A percentile compares a stretch with the other conserved stretches of the same genome.
phyloP scores from a whole-genome alignment of 92 coral and sea anemone species.

The Galaxea fascicularis region DNA sequence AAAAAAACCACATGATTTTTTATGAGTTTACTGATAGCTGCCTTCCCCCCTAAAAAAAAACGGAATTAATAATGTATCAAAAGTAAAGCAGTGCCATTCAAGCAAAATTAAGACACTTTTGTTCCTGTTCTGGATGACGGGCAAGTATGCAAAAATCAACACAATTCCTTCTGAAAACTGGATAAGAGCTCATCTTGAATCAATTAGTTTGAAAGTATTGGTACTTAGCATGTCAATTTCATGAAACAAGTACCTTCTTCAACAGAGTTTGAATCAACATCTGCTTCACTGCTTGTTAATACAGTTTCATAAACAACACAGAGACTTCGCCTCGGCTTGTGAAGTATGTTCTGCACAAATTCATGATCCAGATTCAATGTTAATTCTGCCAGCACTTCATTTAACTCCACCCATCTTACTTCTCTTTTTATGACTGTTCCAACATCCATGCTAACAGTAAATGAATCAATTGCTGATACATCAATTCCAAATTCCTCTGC shows the following conservation, averaged over 20 bases:
- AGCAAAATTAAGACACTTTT: no score
- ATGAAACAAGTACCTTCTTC: constrained; percentile 63
- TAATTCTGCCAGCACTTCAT: constrained; percentile 59
- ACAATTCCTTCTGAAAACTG: no score
- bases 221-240: no score
- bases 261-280: constrained; percentile 63
- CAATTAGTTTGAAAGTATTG: no score
- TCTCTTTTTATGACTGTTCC: constrained; percentile 81
- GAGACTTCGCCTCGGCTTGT: constrained; percentile 72
- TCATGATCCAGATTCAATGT: constrained; percentile 79
- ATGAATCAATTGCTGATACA: constrained; percentile 73
- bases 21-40: no score
- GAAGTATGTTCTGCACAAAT: constrained; percentile 71
- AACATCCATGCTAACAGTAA: constrained; percentile 85
- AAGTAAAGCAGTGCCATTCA: no score
- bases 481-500: constrained; percentile 93
- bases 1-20: no score
- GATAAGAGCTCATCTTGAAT: no score
- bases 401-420: constrained; percentile 80
- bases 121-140: no score
- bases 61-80: no score
- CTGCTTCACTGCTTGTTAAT: constrained; percentile 63
- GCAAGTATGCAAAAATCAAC: no score
- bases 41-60: no score
- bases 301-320: constrained; percentile 77